Base-by-base conservation (phyloP, 30 jellyfish, hydroid and myxozoan genomes). In the Pelagia noctiluca region DNA sequence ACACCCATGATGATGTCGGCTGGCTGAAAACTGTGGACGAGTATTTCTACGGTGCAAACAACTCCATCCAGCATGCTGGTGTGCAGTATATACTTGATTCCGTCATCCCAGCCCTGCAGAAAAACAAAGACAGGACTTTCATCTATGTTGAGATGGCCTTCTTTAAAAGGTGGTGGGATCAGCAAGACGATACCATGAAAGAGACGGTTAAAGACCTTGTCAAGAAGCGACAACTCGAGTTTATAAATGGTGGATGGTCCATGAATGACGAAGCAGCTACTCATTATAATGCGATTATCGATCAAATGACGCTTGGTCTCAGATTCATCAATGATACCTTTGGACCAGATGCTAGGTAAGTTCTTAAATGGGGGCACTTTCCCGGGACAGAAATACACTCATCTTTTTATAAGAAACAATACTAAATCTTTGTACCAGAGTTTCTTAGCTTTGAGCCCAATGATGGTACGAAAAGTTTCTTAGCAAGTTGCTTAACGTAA, bases 21-120 rank as follows among this genome's bases (percentile, higher is more conserved):
- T 94, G 99, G 99, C 83, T 94, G 75, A 94, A 94, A 83, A 94
- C 99, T 18, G 99, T 94, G n/a, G 99, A 94, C 77, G 95, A 94
- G 65, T 94, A 94, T 65, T 94, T 82, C 38, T 94, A 94, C 53
- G 99, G 99, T 2, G 99, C 99, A 10, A 88, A 94, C 48, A 85
- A 88, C 81, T 70, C 91, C 23, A 83, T 94, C 0, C 97, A 88
- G 57, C 96, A 90, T 61, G 99, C 96, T n/a, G 95, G 97, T 2
- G 99, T 94, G 71, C 99, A 94, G 69, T 94, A 94, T 75, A 88
- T 94, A 13, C 61, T 94, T 67, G 99, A 94, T 74, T 88, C 99
- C 0, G 96, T 79, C 22, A 72, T 94, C 30, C 74, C 91, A 42
- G 89, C 97, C 13, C 84, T 94, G 81, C 82, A 80, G 74, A 85